These are phyloP conservation scores for Neria commutata DNA, from an alignment of 2,888 invertebrate species.

Conservation along the genomic window DNA sequence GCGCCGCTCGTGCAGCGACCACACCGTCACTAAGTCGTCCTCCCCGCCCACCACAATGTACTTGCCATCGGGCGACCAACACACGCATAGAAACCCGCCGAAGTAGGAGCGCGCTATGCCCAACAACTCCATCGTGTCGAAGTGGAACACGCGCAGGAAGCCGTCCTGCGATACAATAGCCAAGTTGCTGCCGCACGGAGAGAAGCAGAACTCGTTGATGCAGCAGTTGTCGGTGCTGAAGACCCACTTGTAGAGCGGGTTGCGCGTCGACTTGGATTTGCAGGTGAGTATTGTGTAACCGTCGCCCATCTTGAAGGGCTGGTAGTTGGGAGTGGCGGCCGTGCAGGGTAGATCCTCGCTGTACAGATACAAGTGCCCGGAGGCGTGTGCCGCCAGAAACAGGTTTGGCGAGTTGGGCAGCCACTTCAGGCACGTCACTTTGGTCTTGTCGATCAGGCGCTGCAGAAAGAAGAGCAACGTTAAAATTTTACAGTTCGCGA, in stretches of 20 bases:
- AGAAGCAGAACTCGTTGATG: constrained; percentile 97
- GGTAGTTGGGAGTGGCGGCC: constrained; percentile 90
- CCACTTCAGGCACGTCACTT: constrained; percentile 95
- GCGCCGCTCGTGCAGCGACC: constrained; percentile 89
- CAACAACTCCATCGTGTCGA: constrained; percentile 94
- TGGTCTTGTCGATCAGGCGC: constrained; percentile 63
- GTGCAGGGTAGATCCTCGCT: constrained; percentile 94
- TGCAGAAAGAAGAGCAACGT: no score
- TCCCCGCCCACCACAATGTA: constrained; percentile 97
- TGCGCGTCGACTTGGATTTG: constrained; percentile 93
- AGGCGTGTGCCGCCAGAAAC: constrained; percentile 93
- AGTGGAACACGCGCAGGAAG: constrained; percentile 93
- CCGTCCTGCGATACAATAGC: constrained; percentile 96
- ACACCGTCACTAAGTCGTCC: constrained; percentile 97
- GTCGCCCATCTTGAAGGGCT: constrained; percentile 92
- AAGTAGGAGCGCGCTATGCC: constrained; percentile 96
- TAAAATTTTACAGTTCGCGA: background rate
- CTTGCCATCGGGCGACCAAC: constrained; percentile 97
- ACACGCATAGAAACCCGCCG: constrained; percentile 95
- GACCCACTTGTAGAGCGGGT: constrained; percentile 92
- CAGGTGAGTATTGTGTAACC: constrained; percentile 94
- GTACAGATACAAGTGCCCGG: constrained; percentile 96
- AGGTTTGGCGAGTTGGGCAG: constrained; percentile 92
- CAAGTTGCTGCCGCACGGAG: constrained; percentile 89
- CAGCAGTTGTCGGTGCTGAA: constrained; percentile 80